Percentiles rank a stretch among this genome's conserved stretches.
These are phyloP conservation scores for Erebia ligea DNA, from an alignment of 2,888 invertebrate genomes.

Conservation along the genomic window DNA sequence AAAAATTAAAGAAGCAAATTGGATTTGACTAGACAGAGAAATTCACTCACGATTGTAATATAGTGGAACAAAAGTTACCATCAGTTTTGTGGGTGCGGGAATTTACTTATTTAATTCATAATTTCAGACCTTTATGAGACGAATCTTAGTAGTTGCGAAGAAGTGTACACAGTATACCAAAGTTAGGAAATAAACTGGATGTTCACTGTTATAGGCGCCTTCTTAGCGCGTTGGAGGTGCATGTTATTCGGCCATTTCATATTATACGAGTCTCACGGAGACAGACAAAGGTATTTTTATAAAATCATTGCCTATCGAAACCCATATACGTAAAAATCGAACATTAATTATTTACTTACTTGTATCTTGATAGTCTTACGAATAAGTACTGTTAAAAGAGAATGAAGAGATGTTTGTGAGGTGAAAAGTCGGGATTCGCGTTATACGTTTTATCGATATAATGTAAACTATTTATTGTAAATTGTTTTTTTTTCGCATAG, in stretches of 20 bases:
- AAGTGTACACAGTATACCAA: slow-evolving; percentile 81
- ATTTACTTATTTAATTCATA: slow-evolving; percentile 55
- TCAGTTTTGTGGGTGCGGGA: slow-evolving; percentile 64
- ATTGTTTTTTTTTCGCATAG: slow-evolving; percentile 74
- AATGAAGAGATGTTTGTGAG: slow-evolving; percentile 55
- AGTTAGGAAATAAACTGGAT: slow-evolving; percentile 76
- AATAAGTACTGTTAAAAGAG: slow-evolving; percentile 62
- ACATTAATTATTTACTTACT: slow-evolving; percentile 77
- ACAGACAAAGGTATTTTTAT: slow-evolving; percentile 77
- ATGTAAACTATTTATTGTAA: slow-evolving; percentile 78
- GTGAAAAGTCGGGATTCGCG: slow-evolving; percentile 73
- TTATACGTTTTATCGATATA: slow-evolving; percentile 77
- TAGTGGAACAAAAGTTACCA: slow-evolving; percentile 78
- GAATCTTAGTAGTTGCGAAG: slow-evolving; percentile 55
- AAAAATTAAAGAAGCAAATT: slow-evolving; percentile 53
- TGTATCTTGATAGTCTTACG: slow-evolving; percentile 74
- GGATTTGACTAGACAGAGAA: slow-evolving; percentile 49
- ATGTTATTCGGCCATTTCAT: slow-evolving; percentile 48
- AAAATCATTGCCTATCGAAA: slow-evolving; percentile 80
- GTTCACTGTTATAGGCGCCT: slow-evolving; percentile 33
- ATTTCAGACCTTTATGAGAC: slow-evolving; percentile 62
- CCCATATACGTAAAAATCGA: slow-evolving; percentile 81
- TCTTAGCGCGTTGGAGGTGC: slow-evolving; percentile 22
- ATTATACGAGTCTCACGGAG: slow-evolving; percentile 50
- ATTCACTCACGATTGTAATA: slow-evolving; percentile 57